Evolutionary conservation across 2,113 vertebrate species (phyloP), one percentile per base, ranked within the genome.

Genomic region (Pelodiscus sinensis): DNA sequence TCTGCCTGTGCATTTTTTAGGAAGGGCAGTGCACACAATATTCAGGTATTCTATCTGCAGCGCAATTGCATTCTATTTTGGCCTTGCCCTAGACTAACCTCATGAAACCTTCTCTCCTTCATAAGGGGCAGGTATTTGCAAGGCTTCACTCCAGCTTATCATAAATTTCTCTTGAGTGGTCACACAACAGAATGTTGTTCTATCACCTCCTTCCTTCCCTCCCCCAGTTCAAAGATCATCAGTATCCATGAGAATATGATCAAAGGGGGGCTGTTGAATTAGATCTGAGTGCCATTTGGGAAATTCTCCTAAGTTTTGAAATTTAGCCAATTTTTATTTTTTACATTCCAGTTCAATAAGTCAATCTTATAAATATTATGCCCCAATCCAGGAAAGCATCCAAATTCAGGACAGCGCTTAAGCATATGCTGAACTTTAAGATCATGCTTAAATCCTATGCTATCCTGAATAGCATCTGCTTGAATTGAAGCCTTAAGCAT

Each of bases 321-420:
- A 90, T 81, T 68, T 84, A 92, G 60, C 85, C 12, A 82, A 80
- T n/a, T 92, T 92, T 71, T 88, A 35, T 85, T 87, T 90, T 81
- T 93, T 92, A 95, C 94, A 80, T 82, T 94, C 85, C 82, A 94
- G 89, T 84, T 92, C 35, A 29, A 81, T n/a, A 79, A 95, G 94
- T 90, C 89, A 44, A 85, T 73, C 88, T 73, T 73, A 44, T 44
- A 44, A 44, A 86, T 78, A 7, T 85, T 95, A 62, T 90, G 90
- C 84, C 93, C 86, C 85, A 90, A 94, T 96, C 92, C 96, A 97
- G 94, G 92, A 71, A 71, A 19, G 65, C 65, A 18, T 71, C n/a
- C 16, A 71, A 35, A 71, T 71, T 35, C 65, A 71, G 71, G 22
- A 97, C 95, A 90, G 79, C 90, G 82, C 71, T 22, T 4, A 19